A percentile compares a stretch with the other conserved stretches of the same genome.
These are phyloP conservation scores for Phoxinus dragarum DNA, from an alignment of 2,797 vertebrate genomes.

Conservation along the genomic window DNA sequence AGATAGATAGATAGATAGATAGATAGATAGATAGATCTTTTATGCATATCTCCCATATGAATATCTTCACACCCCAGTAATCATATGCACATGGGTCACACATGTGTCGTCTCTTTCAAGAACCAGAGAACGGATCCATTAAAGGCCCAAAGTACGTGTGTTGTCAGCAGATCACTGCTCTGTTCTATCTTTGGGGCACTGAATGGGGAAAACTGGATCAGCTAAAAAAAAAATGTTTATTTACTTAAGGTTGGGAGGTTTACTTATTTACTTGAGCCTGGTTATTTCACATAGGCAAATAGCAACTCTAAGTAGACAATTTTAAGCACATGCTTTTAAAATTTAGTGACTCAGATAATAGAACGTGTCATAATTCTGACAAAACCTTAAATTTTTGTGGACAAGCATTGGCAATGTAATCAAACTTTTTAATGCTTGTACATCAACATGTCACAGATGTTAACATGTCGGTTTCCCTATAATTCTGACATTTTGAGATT, in stretches of 20 bases:
- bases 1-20: too few species aligned
- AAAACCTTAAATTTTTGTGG: background rate
- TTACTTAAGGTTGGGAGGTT: background rate
- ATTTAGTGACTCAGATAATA: background rate
- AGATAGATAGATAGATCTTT: too few species aligned
- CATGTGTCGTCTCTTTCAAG: background rate
- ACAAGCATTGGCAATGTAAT: background rate
- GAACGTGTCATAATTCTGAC: background rate
- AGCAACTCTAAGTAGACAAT: background rate
- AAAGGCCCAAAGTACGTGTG: constrained; percentile 9
- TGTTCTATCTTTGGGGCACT: background rate
- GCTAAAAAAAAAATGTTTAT: too few species aligned
- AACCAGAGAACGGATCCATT: background rate
- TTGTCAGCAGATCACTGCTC: background rate
- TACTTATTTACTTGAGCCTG: too few species aligned
- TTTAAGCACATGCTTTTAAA: background rate
- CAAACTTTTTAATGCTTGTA: background rate
- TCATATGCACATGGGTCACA: constrained; percentile 32
- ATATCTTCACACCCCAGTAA: constrained; percentile 32
- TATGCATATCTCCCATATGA: background rate
- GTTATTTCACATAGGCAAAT: background rate
- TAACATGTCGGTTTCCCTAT: background rate
- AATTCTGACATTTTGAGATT: background rate
- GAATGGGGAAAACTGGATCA: background rate
- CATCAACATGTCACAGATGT: background rate